Percentiles rank a stretch among this genome's conserved stretches.
These are phyloP conservation scores for Oryctolagus cuniculus DNA, from an alignment of 2,113 vertebrate genomes.

Conservation along the genomic window DNA sequence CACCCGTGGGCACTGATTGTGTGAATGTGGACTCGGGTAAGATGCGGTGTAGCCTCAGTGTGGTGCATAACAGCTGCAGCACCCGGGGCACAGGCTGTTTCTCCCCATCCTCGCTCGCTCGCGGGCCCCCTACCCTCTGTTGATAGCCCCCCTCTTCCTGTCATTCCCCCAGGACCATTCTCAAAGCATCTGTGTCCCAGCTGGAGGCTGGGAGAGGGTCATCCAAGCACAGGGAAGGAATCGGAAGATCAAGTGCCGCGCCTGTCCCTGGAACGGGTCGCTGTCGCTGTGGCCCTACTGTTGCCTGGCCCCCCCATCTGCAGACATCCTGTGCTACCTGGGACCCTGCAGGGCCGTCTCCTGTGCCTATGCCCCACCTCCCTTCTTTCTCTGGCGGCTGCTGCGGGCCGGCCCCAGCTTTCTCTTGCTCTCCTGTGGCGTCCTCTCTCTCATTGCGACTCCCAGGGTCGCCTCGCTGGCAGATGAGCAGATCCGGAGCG, in stretches of 20 bases:
- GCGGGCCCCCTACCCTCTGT: too few species aligned
- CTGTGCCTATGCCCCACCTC: too few species aligned
- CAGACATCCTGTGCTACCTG: not conserved
- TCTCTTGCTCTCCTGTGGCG: not conserved
- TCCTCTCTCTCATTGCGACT: not conserved
- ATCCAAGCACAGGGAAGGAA: not conserved
- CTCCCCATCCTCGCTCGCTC: not conserved
- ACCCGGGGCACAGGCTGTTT: not conserved
- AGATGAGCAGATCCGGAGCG: not conserved
- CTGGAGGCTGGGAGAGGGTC: not conserved
- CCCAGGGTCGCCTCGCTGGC: not conserved
- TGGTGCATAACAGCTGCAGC: not conserved
- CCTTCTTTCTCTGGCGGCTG: not conserved
- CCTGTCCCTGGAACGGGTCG: not conserved
- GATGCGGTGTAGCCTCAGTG: not conserved
- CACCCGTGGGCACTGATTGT: not conserved
- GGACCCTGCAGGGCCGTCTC: not conserved
- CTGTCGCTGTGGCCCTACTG: accelerated
- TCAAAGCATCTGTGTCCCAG: not conserved
- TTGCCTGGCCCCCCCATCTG: not conserved
- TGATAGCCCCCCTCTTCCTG: not conserved
- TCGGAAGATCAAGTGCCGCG: accelerated
- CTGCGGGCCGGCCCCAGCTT: not conserved
- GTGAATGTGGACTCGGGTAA: not conserved
- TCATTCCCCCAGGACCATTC: not conserved